Base-by-base conservation (phyloP, 2,888 invertebrate species). In the Yponomeuta evonymella region DNA sequence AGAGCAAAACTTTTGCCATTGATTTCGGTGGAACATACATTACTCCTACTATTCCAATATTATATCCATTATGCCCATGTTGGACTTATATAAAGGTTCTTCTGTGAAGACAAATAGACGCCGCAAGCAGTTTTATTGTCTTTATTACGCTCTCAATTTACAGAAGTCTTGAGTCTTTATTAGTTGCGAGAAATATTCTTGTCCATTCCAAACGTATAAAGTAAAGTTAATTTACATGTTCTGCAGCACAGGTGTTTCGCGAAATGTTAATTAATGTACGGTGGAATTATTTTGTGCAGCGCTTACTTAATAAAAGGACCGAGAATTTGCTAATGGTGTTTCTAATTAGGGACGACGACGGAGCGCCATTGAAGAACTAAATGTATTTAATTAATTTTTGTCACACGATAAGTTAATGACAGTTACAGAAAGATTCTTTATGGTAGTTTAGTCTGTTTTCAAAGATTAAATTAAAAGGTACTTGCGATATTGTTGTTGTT, bases 181-280 rank as follows among this genome's bases (percentile, higher is more conserved):
- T 65, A 65, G 30, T 65, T 65, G 30, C 65, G 29, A 73, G 70
- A 77, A 83, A 83, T 78, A 83, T 84, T 79, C 72, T 74, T 67
- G 77, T 76, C 76, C 78, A 77, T 76, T 76, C 74, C 75, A 72
- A 80, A 81, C 79, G 79, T 77, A 76, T 75, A 77, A 84, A 85
- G 78, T 84, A 83, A 79, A 79, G 84, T 85, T 80, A 84, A 81
- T 81, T 73, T 78, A 74, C 78, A 76, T 79, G 76, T 77, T 76
- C 76, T 77, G 75, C 74, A 72, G 78, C 78, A 75, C 85, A 86
- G 84, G 84, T 87, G 86, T 82, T 84, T 23, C 78, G 76, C 79
- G 78, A 79, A 83, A 80, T 81, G 82, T 83, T 85, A 85, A 86
- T 87, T 85, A 86, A 88, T 79, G 77, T 79, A 79, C 75, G 76